Evolutionary conservation across 2,888 invertebrate genomes (phyloP).

Genomic region (Chaetogeoica ovagalla): DNA sequence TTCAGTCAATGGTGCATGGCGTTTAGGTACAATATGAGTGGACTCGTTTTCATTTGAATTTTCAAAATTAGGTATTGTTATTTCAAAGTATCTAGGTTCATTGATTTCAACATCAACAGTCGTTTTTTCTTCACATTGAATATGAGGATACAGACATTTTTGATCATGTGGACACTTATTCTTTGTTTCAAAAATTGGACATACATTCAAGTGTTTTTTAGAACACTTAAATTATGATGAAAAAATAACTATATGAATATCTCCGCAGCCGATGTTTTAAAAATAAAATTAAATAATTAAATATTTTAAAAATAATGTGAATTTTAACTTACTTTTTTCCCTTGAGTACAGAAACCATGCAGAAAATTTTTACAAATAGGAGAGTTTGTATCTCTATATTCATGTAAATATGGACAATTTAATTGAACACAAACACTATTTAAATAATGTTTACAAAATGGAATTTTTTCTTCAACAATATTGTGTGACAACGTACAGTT

Average conservation of each 20-base stretch:
- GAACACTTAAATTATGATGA: conserved; percentile 48
- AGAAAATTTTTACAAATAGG: conserved; percentile 49
- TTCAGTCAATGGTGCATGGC: conserved; percentile 31
- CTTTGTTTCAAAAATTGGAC: conserved; percentile 46
- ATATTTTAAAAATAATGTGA: no score
- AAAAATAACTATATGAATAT: conserved; percentile 33
- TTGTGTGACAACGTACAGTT: conserved; percentile 44
- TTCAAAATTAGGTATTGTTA: conserved; percentile 12
- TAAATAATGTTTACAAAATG: conserved; percentile 51
- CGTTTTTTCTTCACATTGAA: conserved; percentile 9
- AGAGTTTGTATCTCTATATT: conserved; percentile 26
- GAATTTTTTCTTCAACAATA: conserved; percentile 45
- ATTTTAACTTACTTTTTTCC: conserved; percentile 39
- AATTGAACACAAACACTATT: conserved; percentile 46
- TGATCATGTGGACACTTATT: conserved; percentile 49
- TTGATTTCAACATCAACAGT: conserved; percentile 18
- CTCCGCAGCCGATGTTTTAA: background rate
- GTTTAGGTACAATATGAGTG: conserved; percentile 41
- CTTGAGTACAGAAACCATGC: conserved; percentile 32
- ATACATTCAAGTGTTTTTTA: conserved; percentile 49
- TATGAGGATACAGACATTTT: conserved; percentile 43
- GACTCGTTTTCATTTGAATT: conserved; percentile 24
- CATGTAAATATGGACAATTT: conserved; percentile 44
- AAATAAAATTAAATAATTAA: conserved; percentile 1
- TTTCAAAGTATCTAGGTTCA: conserved; percentile 48